Percentiles rank a stretch among this genome's conserved stretches.
Evolutionary conservation across 2,888 invertebrate species (phyloP).

Genomic region (Scrobipalpa costella): DNA sequence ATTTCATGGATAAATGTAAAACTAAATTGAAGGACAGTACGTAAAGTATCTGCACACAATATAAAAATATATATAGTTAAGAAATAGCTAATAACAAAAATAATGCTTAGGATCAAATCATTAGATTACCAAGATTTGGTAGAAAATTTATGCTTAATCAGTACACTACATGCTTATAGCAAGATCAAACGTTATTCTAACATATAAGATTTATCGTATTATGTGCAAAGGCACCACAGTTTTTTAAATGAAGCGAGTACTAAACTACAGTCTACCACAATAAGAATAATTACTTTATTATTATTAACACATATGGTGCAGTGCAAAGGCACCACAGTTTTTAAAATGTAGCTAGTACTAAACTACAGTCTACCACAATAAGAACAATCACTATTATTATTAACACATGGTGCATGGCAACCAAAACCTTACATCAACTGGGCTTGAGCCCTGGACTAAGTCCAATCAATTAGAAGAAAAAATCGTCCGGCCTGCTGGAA

Average conservation of each 20-base stretch:
- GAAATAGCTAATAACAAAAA: not conserved
- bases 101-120: slow-evolving; percentile 2
- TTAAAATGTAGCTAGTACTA: not conserved
- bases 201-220: not conserved
- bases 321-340: not conserved
- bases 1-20: not conserved
- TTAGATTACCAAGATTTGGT: slow-evolving; percentile 3
- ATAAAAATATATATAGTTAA: not conserved
- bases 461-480: not conserved
- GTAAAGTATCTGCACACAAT: too few relatives aligned
- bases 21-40: not conserved
- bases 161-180: slow-evolving; percentile 3
- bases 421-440: not conserved
- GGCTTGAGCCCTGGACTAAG: not conserved
- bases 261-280: not conserved
- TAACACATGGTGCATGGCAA: too few relatives aligned
- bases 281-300: not conserved
- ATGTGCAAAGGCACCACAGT: not conserved
- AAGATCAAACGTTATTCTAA: not conserved
- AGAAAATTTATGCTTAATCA: not conserved
- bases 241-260: not conserved
- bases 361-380: not conserved
- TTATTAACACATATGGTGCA: too few relatives aligned
- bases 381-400: not conserved
- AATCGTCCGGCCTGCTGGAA: not conserved